Evolutionary conservation across 2,888 invertebrate species (phyloP), one percentile per base, ranked within the genome.

Genomic region (Notodonta ziczac): DNA sequence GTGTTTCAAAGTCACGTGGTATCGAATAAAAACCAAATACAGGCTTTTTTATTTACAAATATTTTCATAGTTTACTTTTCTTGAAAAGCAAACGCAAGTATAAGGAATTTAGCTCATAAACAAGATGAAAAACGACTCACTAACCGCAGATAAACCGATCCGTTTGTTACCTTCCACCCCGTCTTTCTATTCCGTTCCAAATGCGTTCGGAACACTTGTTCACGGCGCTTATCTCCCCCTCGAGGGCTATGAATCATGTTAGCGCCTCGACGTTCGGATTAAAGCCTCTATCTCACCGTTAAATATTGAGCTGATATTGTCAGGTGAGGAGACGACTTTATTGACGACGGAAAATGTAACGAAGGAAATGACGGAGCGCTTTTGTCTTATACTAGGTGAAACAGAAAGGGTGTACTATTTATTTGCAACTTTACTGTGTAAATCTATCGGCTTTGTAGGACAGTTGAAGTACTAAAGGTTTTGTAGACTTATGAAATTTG

Each of bases 221-320:
- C 63, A 70, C 59, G 62, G 58, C 58, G 56, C 50, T 68, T 74
- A 75, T 70, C 67, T 70, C 68, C 46, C 63, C 71, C 65, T 67
- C 64, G 69, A 67, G 64, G 57, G 59, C 61, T 71, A 77, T 77
- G 69, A 77, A 72, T 77, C 77, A 71, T 69, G 63, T 57, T 63
- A 68, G 66, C 65, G 62, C 64, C 60, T 71, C 70, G 68, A 62
- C 68, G 67, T 60, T 14, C 56, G 69, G 65, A 72, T 73, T 77
- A 70, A 61, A 65, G 66, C 55, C 56, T 66, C 66, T 65, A 61
- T 62, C 48, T 58, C 16, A 50, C 59, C 61, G 69, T 74, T 73
- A 69, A 65, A 72, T 66, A 74, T 64, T 62, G 63, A 60, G 32
- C 39, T 12, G 59, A 59, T 61, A 63, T 67, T 74, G 62, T 66